phyloP scores from a whole-genome alignment of 2,888 invertebrate genomes.

The Tridacna crocea region DNA sequence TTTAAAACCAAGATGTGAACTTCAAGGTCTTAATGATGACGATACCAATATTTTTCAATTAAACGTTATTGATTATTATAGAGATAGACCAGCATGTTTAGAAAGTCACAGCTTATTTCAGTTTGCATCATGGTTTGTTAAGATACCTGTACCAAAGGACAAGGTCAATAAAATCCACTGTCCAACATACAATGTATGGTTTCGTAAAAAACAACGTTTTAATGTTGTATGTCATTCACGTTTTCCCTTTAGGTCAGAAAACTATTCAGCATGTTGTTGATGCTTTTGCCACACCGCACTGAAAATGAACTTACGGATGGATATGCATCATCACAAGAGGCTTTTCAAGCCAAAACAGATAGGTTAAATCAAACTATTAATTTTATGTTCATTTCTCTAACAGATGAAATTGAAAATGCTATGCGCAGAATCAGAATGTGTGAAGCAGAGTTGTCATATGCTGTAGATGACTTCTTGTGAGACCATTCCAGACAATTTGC shows the following conservation, averaged over 20 bases:
- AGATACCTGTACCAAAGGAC: no score
- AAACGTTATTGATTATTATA: slow-evolving; percentile 43
- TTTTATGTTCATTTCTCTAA: neutral
- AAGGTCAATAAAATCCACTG: no score
- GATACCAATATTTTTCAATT: slow-evolving; percentile 34
- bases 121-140: slow-evolving; percentile 43
- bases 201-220: neutral
- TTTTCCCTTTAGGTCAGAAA: slow-evolving; percentile 36
- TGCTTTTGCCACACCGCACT: slow-evolving; percentile 33
- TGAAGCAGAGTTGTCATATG: neutral
- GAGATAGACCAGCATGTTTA: slow-evolving; percentile 27
- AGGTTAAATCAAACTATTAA: neutral
- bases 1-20: slow-evolving; percentile 12
- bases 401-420: slow-evolving; percentile 34
- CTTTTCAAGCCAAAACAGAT: neutral
- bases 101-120: slow-evolving; percentile 1
- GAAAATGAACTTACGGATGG: neutral
- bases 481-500: neutral
- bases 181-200: slow-evolving; percentile 33
- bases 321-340: neutral
- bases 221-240: slow-evolving; percentile 27
- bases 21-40: slow-evolving; percentile 4
- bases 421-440: neutral
- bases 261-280: slow-evolving; percentile 33
- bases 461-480: no score